Base-by-base conservation (phyloP, 2,113 vertebrate genomes). In the Brachirus orientalis region DNA sequence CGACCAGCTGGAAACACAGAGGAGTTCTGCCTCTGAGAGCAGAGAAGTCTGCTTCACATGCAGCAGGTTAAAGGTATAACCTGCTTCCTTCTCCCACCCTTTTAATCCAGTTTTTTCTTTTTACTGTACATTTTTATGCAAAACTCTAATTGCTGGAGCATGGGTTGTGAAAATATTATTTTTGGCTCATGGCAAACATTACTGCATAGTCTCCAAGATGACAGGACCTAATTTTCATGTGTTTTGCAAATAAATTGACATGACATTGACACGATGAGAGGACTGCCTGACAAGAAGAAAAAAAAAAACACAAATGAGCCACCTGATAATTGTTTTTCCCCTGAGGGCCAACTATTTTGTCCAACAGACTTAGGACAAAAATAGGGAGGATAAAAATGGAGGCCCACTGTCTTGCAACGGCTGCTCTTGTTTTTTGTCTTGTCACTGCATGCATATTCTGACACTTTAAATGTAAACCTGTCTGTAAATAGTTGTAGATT, bases 1-100 rank as follows among this genome's bases (percentile, higher is more conserved):
- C 67, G 48, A 55, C 66, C 86, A 85, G 80, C 77, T 82, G 77
- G 70, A 83, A 58, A 54, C 47, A 33, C 47, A 9, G 44, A 50
- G 10, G 14, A 52, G 59, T 44, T 61, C 41, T 2, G 19, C 45
- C 14, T 78, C 36, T 7, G 35, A 47, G 56, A 46, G 38, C 54
- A 46, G 38, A 2, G 22, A 40, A 60, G 54, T 65, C 45, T 45
- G 69, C 58, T 82, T 65, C 59, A 71, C 50, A 45, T 58, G 41
- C 64, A 28, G 77, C 67, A 68, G 36, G 19, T 77, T 72, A 13
- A 56, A 22, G 28, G 28, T 2, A 1, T 16, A 57, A 65, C 45
- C 48, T 19, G 46, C 28, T 44, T 2, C 12, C 8, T 0, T 3
- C 17, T 8, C 6, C 6, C 18, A 43, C 3, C 12, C 13, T 4